phyloP scores from a whole-genome alignment of 2,888 invertebrate genomes.

The Amiota communis region DNA sequence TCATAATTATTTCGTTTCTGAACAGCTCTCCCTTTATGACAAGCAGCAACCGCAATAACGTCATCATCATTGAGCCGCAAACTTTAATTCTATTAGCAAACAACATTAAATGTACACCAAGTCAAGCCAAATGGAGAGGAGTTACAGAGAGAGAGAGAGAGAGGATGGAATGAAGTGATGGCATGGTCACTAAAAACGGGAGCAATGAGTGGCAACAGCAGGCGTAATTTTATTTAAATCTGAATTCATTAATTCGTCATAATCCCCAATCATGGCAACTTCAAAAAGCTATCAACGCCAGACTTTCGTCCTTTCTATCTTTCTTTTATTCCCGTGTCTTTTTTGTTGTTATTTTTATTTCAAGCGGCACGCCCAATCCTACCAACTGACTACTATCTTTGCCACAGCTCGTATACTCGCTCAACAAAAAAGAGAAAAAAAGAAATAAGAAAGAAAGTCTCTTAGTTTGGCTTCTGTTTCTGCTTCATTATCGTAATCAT shows the following conservation, averaged over 20 bases:
- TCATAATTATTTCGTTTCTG: conserved; percentile 26
- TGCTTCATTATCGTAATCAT: conserved; percentile 66
- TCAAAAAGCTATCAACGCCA: conserved; percentile 68
- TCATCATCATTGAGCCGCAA: conserved; percentile 50
- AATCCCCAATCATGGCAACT: conserved; percentile 67
- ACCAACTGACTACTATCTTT: too few species aligned
- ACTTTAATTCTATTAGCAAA: conserved; percentile 69
- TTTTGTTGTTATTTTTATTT: too few species aligned
- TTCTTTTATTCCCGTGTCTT: conserved; percentile 25
- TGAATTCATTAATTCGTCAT: conserved; percentile 69
- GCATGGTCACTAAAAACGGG: conserved; percentile 31
- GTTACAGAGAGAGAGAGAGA: conserved; percentile 16
- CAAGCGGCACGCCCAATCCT: too few species aligned
- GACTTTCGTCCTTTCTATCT: conserved; percentile 43
- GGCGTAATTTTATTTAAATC: conserved; percentile 66
- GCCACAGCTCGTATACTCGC: conserved; percentile 49
- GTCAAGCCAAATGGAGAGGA: background rate
- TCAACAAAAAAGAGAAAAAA: conserved; percentile 28
- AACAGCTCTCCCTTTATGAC: too few species aligned
- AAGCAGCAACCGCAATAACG: conserved; percentile 26
- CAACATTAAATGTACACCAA: conserved; percentile 57
- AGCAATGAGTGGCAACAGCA: conserved; percentile 51
- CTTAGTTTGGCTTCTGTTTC: conserved; percentile 53
- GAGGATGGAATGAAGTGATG: background rate
- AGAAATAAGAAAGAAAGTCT: background rate